These are phyloP conservation scores for Amiota mariae DNA, from an alignment of 2,888 invertebrate genomes.

Conservation along the genomic window DNA sequence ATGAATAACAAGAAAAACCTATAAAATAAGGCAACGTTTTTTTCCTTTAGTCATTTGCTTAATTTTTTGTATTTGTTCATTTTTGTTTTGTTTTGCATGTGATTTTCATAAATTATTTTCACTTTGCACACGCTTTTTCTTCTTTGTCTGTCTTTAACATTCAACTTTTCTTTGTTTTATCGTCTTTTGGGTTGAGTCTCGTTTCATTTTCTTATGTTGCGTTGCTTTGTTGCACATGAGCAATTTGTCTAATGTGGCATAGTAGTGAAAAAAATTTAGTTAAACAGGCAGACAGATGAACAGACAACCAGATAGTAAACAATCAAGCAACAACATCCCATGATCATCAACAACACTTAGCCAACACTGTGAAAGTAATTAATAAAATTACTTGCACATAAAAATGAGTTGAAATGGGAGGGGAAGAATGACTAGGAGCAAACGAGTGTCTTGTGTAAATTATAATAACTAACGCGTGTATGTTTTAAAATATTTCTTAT, in stretches of 20 bases:
- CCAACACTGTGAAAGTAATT: not conserved
- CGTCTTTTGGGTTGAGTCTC: not conserved
- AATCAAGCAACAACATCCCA: not conserved
- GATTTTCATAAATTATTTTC: constrained; percentile 24
- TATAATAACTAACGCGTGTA: no score
- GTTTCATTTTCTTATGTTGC: not conserved
- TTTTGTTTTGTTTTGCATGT: constrained; percentile 8
- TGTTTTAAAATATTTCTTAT: no score
- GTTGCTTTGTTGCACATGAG: not conserved
- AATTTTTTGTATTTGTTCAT: not conserved
- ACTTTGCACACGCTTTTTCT: not conserved
- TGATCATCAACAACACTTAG: constrained; percentile 1
- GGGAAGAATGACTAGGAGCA: no score
- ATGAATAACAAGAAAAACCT: not conserved
- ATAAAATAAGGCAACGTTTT: not conserved
- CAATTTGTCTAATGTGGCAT: constrained; percentile 18
- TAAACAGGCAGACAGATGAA: not conserved
- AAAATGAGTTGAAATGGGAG: no score
- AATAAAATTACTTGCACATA: no score
- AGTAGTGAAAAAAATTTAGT: not conserved
- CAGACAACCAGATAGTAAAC: no score
- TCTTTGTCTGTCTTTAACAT: not conserved
- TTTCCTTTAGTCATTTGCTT: not conserved
- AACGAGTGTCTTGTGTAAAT: no score
- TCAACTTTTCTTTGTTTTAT: not conserved